Evolutionary conservation across 2,888 invertebrate species (phyloP).

Genomic region (Drepana falcataria): DNA sequence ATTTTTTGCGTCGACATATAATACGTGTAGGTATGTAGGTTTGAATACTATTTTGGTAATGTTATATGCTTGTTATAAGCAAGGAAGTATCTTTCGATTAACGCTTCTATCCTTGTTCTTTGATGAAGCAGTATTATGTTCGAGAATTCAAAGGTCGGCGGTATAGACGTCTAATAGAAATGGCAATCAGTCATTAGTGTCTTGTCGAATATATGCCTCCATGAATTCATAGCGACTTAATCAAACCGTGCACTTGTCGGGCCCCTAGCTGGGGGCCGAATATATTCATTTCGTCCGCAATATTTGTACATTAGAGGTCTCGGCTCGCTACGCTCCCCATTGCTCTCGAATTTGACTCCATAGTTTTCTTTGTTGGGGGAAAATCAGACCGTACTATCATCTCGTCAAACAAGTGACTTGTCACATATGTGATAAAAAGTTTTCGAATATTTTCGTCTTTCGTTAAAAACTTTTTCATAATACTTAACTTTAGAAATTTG

Average conservation of each 20-base stretch:
- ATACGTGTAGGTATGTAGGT: no score
- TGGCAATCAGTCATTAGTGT: conserved; percentile 41
- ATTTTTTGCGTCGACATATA: no score
- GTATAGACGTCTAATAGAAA: conserved; percentile 35
- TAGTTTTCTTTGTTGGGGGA: conserved; percentile 46
- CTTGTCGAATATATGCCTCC: conserved; percentile 41
- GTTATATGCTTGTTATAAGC: not conserved
- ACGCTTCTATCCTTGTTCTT: not conserved
- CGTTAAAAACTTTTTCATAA: no score
- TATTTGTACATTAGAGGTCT: conserved; percentile 79
- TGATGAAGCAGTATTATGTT: not conserved
- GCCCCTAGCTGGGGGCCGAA: conserved; percentile 43
- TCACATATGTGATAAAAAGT: no score
- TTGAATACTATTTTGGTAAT: no score
- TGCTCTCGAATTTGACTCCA: conserved; percentile 51
- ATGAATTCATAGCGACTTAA: conserved; percentile 73
- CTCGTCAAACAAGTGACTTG: conserved; percentile 5
- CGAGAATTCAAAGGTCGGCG: not conserved
- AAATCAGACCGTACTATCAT: conserved; percentile 32
- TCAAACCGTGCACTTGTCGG: conserved; percentile 64
- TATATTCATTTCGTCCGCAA: conserved; percentile 77
- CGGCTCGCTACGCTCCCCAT: conserved; percentile 64
- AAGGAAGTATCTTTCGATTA: not conserved
- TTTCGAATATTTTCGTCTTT: no score
- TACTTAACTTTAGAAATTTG: no score